A percentile compares a stretch with the other conserved stretches of the same genome.
Evolutionary conservation across 2,113 vertebrate genomes (phyloP).

Genomic region (Bolborhynchus lineola): DNA sequence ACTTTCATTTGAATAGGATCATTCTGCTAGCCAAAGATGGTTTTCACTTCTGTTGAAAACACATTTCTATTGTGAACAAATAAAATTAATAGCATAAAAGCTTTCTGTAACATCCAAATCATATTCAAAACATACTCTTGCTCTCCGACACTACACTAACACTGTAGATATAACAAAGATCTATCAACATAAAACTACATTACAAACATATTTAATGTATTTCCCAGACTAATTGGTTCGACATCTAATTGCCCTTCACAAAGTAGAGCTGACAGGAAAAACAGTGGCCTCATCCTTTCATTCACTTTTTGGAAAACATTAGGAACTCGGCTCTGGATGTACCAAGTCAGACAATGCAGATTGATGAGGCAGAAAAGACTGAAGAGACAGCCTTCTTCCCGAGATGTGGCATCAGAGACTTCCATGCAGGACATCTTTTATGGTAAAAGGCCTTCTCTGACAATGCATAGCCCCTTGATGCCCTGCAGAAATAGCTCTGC

Average conservation of each 20-base stretch:
- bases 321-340: background rate
- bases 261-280: background rate
- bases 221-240: background rate
- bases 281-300: background rate
- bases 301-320: background rate
- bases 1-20: background rate
- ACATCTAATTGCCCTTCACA: background rate
- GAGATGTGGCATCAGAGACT: background rate
- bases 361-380: slow-evolving; percentile 47
- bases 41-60: background rate
- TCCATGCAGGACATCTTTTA: background rate
- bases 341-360: slow-evolving; percentile 6
- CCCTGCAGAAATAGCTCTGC: background rate
- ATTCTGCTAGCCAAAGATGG: background rate
- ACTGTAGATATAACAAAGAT: background rate
- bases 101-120: background rate
- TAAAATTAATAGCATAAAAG: background rate
- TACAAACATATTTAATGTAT: background rate
- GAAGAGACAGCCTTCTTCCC: slow-evolving; percentile 16
- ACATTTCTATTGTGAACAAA: background rate
- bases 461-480: background rate
- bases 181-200: background rate
- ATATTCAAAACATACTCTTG: background rate
- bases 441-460: background rate
- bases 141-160: background rate